A percentile compares a stretch with the other conserved stretches of the same genome.
Conservation (phyloP, 2,113 vertebrate species). For the Paradoxurus hermaphroditus region DNA sequence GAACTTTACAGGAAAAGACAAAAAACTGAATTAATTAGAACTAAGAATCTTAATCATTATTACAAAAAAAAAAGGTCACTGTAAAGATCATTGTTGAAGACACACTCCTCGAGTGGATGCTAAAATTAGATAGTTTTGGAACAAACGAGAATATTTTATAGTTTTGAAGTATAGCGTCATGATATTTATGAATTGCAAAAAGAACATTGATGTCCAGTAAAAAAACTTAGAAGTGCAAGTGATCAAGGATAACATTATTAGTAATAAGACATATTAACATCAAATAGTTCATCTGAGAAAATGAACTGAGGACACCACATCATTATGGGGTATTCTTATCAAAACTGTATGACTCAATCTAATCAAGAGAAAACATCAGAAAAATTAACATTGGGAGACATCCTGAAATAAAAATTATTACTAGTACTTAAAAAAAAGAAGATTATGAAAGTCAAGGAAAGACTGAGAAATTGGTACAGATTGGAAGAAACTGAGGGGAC, state of each 20-base stretch:
- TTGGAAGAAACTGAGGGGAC: not conserved
- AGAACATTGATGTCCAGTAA: not conserved
- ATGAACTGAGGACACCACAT: not conserved
- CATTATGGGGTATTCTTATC: not conserved
- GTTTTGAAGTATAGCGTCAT: not conserved
- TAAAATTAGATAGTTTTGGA: not conserved
- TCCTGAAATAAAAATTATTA: not conserved
- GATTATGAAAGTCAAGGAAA: not conserved
- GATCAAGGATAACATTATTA: not conserved
- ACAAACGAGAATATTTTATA: not conserved
- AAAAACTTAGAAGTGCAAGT: not conserved
- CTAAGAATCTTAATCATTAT: not conserved
- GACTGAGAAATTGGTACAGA: too few relatives aligned
- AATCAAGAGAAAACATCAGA: not conserved
- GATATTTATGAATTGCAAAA: not conserved
- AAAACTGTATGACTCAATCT: not conserved
- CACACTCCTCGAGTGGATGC: not conserved
- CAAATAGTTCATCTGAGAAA: not conserved
- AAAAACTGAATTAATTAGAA: not conserved
- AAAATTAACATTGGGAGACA: not conserved
- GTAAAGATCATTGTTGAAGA: not conserved
- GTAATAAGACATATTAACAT: not conserved
- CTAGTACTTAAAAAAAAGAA: not conserved
- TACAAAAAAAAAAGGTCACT: not conserved
- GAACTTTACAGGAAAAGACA: not conserved